Evolutionary conservation across 2,113 vertebrate species (phyloP).

Genomic region (Chloroceryle aenea): DNA sequence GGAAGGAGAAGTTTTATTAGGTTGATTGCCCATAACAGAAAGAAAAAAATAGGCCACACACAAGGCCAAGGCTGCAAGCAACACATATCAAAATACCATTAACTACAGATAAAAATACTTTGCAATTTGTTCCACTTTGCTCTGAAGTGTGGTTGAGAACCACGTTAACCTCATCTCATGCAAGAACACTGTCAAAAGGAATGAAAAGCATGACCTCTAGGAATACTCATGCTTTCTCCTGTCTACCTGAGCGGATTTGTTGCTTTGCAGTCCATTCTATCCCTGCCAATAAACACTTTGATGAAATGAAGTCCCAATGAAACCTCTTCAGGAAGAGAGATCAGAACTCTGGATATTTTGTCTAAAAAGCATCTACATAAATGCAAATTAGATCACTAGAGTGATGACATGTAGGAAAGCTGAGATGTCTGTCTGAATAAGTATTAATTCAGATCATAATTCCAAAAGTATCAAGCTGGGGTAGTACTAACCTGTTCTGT

Average conservation of each 20-base stretch:
- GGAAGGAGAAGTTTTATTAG: slow-evolving; percentile 15
- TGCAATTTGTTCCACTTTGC: background rate
- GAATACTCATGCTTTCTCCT: background rate
- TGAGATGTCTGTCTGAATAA: background rate
- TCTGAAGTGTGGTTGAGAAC: background rate
- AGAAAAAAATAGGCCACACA: background rate
- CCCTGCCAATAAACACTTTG: background rate
- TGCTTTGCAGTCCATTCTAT: background rate
- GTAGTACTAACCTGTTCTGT: background rate
- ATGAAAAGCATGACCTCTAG: background rate
- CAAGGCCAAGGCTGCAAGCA: background rate
- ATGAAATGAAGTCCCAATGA: background rate
- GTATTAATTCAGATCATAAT: background rate
- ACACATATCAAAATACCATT: background rate
- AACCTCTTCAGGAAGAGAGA: background rate
- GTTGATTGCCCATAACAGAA: background rate
- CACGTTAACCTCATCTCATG: background rate
- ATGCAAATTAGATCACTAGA: background rate
- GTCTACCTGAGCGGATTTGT: background rate
- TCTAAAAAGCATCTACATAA: background rate
- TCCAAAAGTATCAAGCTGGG: background rate
- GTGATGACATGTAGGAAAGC: background rate
- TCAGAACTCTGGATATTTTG: background rate
- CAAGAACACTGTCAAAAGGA: background rate
- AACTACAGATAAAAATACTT: background rate